Percentiles rank a stretch among this genome's conserved stretches.
Conservation (phyloP, 2,888 invertebrate species). For the Pinctada fucata region DNA sequence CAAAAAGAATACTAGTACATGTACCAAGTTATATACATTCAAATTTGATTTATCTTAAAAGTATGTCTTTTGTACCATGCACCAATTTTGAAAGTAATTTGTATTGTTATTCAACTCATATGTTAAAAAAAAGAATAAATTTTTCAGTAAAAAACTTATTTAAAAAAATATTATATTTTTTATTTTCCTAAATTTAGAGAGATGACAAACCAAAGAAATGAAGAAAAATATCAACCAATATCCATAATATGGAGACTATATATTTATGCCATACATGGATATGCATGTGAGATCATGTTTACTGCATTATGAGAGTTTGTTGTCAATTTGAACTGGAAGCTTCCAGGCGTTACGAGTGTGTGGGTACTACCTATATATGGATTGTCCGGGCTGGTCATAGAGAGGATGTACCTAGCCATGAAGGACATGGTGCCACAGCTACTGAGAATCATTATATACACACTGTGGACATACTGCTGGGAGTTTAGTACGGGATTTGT, state of each 20-base stretch:
- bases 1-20: no score
- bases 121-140: no score
- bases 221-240: constrained; percentile 39
- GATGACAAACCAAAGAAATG: not conserved
- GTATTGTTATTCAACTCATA: no score
- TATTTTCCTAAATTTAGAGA: not conserved
- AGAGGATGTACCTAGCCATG: constrained; percentile 72
- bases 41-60: no score
- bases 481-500: constrained; percentile 78
- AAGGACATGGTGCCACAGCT: constrained; percentile 72
- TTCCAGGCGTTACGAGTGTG: constrained; percentile 78
- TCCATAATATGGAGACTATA: constrained; percentile 69
- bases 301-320: constrained; percentile 79
- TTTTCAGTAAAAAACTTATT: no score
- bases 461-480: constrained; percentile 77
- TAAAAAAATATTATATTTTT: not conserved
- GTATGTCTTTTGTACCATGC: no score
- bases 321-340: constrained; percentile 73
- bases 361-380: constrained; percentile 79
- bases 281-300: constrained; percentile 77
- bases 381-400: constrained; percentile 75
- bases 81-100: no score
- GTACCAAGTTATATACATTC: no score
- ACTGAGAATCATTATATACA: constrained; percentile 76
- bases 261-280: constrained; percentile 76